Base-by-base conservation (phyloP, 2,888 invertebrate genomes). In the Drosophila multiciliata region DNA sequence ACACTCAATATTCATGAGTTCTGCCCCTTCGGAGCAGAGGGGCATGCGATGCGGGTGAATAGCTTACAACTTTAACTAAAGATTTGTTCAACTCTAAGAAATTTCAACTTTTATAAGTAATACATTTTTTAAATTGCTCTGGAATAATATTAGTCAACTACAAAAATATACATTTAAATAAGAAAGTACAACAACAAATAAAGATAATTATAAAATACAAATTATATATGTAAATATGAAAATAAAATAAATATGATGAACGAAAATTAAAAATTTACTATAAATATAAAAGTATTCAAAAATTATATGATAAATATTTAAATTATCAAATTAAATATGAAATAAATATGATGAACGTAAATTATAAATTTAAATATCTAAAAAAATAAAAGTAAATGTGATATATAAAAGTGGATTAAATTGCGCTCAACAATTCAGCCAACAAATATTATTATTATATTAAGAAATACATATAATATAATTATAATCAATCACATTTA, bases 1-100 rank as follows among this genome's bases (percentile, higher is more conserved):
- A 11, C 3, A 4, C 48, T 38, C 32, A 66, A 66, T 66, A 66
- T 64, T 64, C 53, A 63, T 48, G 52, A 33, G 20, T 20, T 52
- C 20, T 15, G 20, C 53, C 8, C 6, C 8, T 9, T 9, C 1
- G 11, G 7, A 42, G 8, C 29, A 52, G 20, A 12, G 23, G 40
- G 11, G 0, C 53, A 11, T 8, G 15, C n/a, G 7, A 52, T 7
- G 5, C 20, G 35, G 7, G 33, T 8, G 12, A 40, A 57, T 20
- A 57, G 5, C 20, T 29, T 4, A n/a, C 38, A 26, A 38, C 38
- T 38, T 38, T 2, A 8, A 7, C 6, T 8, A 8, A 45, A 45
- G 15, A 23, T 23, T 15, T 7, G 12, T 45, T 8, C 45, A 15
- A 15, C 45, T 42, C 12, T 3, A 20, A 42, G 12, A 3, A 12